A percentile compares a stretch with the other conserved stretches of the same genome.
These are phyloP conservation scores for Tenebrio molitor DNA, from an alignment of 1,140 invertebrate genomes.

Conservation along the genomic window DNA sequence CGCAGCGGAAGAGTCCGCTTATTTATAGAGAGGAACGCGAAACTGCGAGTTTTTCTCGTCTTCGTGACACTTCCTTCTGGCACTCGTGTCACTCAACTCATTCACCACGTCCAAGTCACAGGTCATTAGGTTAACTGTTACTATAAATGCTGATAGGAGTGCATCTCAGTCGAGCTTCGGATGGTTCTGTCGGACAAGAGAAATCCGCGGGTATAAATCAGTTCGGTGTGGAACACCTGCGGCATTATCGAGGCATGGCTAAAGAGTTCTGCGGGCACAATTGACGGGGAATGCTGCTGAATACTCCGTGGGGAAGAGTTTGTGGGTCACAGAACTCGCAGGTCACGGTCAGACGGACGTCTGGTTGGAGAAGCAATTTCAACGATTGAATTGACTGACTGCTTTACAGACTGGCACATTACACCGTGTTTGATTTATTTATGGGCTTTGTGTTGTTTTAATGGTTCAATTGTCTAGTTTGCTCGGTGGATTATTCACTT, in stretches of 20 bases:
- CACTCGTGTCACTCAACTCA: constrained; percentile 23
- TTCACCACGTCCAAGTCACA: constrained; percentile 16
- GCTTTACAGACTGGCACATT: constrained; percentile 7
- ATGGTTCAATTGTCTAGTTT: constrained; percentile 9
- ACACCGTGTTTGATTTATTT: constrained; percentile 12
- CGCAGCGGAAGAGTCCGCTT: constrained; percentile 11
- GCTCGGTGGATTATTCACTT: no score
- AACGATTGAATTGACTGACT: constrained; percentile 5
- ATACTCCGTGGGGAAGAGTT: neutral
- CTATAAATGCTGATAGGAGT: constrained; percentile 20
- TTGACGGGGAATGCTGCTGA: constrained; percentile 26
- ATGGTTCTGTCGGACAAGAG: neutral
- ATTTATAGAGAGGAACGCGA: neutral
- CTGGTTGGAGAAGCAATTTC: constrained; percentile 13
- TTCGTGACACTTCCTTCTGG: neutral
- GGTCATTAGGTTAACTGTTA: constrained; percentile 32
- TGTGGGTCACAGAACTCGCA: constrained; percentile 30
- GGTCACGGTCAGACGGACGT: constrained; percentile 34
- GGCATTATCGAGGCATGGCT: no score
- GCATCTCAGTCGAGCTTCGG: neutral
- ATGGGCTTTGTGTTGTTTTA: constrained; percentile 15
- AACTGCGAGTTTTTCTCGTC: neutral
- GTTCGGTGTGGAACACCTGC: neutral
- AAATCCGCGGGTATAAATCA: neutral
- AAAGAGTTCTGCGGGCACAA: neutral